phyloP scores from a whole-genome alignment of 2,797 vertebrate genomes.

The Onychomys leucogaster region DNA sequence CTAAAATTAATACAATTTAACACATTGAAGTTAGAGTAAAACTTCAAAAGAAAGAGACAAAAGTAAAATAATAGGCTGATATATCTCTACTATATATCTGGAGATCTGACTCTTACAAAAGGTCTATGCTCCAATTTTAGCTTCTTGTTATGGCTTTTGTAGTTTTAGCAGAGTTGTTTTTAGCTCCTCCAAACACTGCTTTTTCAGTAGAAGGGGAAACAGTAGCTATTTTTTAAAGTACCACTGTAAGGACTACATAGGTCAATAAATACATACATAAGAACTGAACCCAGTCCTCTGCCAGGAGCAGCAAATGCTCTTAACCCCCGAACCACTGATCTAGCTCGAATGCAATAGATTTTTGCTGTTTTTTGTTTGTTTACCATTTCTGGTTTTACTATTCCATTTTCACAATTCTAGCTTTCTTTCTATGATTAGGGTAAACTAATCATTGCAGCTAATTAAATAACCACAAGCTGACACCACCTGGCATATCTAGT shows the following conservation, averaged over 20 bases:
- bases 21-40: background rate
- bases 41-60: background rate
- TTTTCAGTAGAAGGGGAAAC: constrained; percentile 14
- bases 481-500: background rate
- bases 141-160: background rate
- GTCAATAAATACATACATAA: background rate
- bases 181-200: background rate
- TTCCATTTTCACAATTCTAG: background rate
- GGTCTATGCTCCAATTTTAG: background rate
- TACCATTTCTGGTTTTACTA: background rate
- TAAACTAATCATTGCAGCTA: background rate
- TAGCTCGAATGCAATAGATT: background rate
- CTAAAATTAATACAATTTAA: background rate
- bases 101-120: background rate
- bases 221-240: background rate
- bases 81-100: background rate
- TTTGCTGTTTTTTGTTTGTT: background rate
- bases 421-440: background rate
- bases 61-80: background rate
- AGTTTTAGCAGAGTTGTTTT: background rate
- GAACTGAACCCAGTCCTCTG: background rate
- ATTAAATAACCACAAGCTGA: background rate
- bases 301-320: no score
- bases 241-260: background rate
- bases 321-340: background rate